phyloP scores from a whole-genome alignment of 2,888 invertebrate species.

The Neelides folsomi region DNA sequence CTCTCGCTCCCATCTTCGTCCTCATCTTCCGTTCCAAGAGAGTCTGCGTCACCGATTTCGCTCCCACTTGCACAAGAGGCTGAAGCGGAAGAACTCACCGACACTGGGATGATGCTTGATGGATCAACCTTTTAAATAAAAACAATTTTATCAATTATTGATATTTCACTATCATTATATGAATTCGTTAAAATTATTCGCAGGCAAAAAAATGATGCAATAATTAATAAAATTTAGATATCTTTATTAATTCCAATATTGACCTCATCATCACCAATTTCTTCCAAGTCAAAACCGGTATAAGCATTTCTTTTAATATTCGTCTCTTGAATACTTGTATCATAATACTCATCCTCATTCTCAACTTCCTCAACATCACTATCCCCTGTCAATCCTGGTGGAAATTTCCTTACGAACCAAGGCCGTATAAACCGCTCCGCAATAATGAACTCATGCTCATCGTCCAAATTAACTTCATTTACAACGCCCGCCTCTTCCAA shows the following conservation, averaged over 20 bases:
- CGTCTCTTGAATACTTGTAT: neutral
- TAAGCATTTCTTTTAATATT: neutral
- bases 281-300: no score
- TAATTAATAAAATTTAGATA: no score
- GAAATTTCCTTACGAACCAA: no score
- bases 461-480: no score
- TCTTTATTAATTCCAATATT: no score
- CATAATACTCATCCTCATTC: slow-evolving; percentile 3
- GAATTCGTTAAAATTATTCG: neutral
- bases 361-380: neutral
- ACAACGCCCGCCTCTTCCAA: no score
- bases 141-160: neutral
- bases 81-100: slow-evolving; percentile 16
- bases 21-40: slow-evolving; percentile 28
- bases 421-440: no score
- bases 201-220: no score
- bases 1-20: slow-evolving; percentile 30
- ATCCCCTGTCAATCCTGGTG: neutral
- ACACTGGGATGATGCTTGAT: slow-evolving; percentile 30
- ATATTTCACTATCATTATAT: neutral
- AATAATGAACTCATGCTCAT: no score
- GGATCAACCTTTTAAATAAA: slow-evolving; percentile 28
- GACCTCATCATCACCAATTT: no score
- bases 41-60: slow-evolving; percentile 20
- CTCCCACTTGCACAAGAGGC: slow-evolving; percentile 30